Evolutionary conservation across 2,113 vertebrate species (phyloP).

Genomic region (Erinaceus europaeus): DNA sequence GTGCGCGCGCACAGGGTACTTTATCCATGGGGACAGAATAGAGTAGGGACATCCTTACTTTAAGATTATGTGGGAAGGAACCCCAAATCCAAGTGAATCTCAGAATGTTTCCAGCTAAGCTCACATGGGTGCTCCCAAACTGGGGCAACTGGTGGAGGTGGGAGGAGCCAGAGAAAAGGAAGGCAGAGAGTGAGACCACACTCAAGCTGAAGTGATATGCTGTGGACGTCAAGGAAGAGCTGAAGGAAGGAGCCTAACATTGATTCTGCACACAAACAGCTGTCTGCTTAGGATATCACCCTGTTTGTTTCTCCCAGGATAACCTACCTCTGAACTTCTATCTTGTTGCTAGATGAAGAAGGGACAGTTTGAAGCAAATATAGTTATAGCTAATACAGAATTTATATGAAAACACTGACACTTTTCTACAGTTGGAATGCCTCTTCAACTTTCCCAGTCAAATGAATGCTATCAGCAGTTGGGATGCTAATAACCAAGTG

Average conservation of each 20-base stretch:
- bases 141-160: slow-evolving; percentile 25
- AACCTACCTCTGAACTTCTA: slow-evolving; percentile 55
- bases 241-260: slow-evolving; percentile 71
- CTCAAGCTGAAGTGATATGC: slow-evolving; percentile 33
- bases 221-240: slow-evolving; percentile 67
- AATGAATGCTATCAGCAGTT: slow-evolving; percentile 53
- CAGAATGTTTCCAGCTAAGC: slow-evolving; percentile 52
- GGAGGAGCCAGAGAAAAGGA: slow-evolving; percentile 24
- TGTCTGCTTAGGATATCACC: slow-evolving; percentile 64
- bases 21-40: not conserved
- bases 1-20: slow-evolving; percentile 55
- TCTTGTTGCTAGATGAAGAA: slow-evolving; percentile 26
- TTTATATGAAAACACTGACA: slow-evolving; percentile 68
- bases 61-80: slow-evolving; percentile 20
- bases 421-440: slow-evolving; percentile 76
- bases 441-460: slow-evolving; percentile 55
- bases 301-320: slow-evolving; percentile 76
- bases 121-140: slow-evolving; percentile 69
- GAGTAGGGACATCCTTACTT: not conserved
- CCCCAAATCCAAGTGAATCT: slow-evolving; percentile 31
- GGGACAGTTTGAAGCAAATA: slow-evolving; percentile 72
- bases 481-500: slow-evolving; percentile 71
- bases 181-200: not conserved
- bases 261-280: slow-evolving; percentile 11
- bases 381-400: slow-evolving; percentile 65